phyloP scores from a whole-genome alignment of 2,888 invertebrate genomes.

The Scaptomyza polygonia region DNA sequence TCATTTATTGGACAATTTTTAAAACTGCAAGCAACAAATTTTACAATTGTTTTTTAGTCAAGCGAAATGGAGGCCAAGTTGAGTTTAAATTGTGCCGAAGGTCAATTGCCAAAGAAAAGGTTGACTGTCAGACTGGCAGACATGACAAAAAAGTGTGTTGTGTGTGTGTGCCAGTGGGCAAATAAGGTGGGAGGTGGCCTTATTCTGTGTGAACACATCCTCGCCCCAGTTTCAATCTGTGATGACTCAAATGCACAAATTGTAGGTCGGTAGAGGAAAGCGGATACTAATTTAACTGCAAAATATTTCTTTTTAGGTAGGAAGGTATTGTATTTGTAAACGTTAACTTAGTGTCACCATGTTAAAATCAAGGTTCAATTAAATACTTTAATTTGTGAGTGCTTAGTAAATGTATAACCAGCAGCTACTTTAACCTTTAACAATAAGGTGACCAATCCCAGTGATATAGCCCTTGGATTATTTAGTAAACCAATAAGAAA shows the following conservation, averaged over 20 bases:
- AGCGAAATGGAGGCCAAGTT: constrained; percentile 16
- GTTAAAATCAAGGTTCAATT: constrained; percentile 2
- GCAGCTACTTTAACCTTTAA: constrained; percentile 29
- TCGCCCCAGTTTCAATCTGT: constrained; percentile 49
- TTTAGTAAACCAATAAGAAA: constrained; percentile 1
- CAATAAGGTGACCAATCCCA: constrained; percentile 25
- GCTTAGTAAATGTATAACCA: constrained; percentile 17
- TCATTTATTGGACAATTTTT: constrained; percentile 4
- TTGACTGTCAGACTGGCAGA: constrained; percentile 9
- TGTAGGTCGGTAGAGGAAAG: not conserved
- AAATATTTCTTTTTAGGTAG: too few species aligned
- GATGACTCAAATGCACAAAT: constrained; percentile 28
- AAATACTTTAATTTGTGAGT: constrained; percentile 20
- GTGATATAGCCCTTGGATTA: constrained; percentile 14
- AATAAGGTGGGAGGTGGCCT: not conserved
- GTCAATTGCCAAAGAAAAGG: constrained; percentile 15
- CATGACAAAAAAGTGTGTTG: not conserved
- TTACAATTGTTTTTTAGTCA: constrained; percentile 9
- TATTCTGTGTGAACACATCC: constrained; percentile 37
- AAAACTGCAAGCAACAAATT: constrained; percentile 4
- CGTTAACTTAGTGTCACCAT: constrained; percentile 5
- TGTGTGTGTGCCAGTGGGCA: not conserved
- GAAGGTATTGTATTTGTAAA: not conserved
- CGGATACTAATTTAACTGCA: not conserved
- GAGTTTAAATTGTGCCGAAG: constrained; percentile 3